phyloP scores from a whole-genome alignment of 2,888 invertebrate species.

The Drosophila bunnanda region DNA sequence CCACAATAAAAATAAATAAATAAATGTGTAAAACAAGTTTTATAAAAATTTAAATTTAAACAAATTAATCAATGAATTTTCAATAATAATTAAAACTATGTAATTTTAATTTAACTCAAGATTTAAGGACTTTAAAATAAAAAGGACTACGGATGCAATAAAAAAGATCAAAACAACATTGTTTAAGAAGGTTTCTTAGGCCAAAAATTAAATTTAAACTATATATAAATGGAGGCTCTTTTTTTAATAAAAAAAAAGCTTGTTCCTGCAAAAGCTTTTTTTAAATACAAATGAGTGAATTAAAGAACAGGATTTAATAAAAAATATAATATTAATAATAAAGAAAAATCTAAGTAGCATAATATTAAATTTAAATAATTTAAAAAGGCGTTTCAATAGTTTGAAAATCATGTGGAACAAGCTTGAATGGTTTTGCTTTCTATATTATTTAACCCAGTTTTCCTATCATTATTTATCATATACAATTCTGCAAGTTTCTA shows the following conservation, averaged over 20 bases:
- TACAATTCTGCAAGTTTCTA: neutral
- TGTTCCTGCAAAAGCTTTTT: neutral
- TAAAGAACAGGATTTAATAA: neutral
- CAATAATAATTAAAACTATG: neutral
- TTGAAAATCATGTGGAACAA: neutral
- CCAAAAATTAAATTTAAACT: neutral
- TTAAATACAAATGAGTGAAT: no score
- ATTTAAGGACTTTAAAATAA: neutral
- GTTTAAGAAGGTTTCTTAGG: neutral
- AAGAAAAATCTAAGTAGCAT: neutral
- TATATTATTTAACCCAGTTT: neutral
- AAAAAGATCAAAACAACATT: neutral
- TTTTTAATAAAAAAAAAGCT: neutral
- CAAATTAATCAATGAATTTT: neutral
- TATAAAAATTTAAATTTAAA: neutral
- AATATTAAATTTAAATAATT: neutral
- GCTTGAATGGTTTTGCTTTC: neutral
- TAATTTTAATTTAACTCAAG: neutral
- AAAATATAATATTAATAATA: neutral
- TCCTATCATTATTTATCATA: neutral
- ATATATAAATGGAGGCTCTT: neutral
- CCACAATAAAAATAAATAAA: neutral
- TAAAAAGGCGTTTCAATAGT: neutral
- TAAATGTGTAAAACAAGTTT: neutral
- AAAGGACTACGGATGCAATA: neutral